Evolutionary conservation across 30 jellyfish, hydroid and myxozoan genomes (phyloP).

Genomic region (Cassiopea xamachana): DNA sequence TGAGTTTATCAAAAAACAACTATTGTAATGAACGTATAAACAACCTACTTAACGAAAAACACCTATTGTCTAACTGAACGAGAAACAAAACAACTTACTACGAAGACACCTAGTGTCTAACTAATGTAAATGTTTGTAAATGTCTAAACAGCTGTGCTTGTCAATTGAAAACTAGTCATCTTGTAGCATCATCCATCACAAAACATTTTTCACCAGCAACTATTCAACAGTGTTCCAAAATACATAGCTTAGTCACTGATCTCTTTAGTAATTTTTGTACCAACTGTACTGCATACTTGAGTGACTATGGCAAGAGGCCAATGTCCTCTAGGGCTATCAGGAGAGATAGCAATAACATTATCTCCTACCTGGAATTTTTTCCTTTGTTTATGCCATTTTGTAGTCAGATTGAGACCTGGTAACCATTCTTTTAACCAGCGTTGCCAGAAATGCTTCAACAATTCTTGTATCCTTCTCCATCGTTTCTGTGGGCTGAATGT

Average conservation of each 20-base stretch:
- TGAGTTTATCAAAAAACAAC: not conserved
- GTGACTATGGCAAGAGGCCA: conserved; percentile 25
- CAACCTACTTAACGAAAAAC: not conserved
- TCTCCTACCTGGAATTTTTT: conserved; percentile 15
- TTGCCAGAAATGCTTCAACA: conserved; percentile 27
- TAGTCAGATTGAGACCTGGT: conserved; percentile 10
- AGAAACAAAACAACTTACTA: not conserved
- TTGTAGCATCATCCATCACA: not conserved
- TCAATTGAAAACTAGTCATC: too few species aligned
- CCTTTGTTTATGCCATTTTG: conserved; percentile 10
- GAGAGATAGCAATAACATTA: conserved; percentile 5
- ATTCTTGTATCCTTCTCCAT: conserved; percentile 14
- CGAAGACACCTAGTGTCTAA: not conserved
- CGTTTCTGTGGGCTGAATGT: conserved; percentile 20
- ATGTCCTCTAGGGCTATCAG: conserved; percentile 12
- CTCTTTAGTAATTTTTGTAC: not conserved
- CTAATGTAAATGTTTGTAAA: too few species aligned
- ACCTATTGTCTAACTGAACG: not conserved
- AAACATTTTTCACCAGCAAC: not conserved
- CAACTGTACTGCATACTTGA: not conserved
- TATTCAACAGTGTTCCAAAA: not conserved
- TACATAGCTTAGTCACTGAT: not conserved
- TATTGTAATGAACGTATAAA: not conserved
- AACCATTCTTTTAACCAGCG: conserved; percentile 26
- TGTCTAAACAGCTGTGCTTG: too few species aligned